Base-by-base conservation (phyloP, 2,797 vertebrate species). In the Cuculus canorus region DNA sequence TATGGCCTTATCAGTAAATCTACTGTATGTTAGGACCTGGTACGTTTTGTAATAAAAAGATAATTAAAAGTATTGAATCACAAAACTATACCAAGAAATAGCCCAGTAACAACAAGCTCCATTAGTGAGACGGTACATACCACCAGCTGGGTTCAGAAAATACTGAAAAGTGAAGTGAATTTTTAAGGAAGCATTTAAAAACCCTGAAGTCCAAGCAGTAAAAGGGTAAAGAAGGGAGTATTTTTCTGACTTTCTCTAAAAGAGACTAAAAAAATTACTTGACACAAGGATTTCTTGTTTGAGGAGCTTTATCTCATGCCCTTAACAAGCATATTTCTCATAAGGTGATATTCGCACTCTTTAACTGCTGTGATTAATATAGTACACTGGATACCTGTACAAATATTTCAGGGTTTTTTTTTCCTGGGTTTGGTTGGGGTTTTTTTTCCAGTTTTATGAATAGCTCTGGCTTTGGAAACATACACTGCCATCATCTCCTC, bases 21-120 rank as follows among this genome's bases (percentile, higher is more conserved):
- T 96, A 82, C 63, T 45, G 89, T 95, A 96, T 93, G 96, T 97
- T 97, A 96, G 92, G 82, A 96, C 91, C 85, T 21, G 30, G 82
- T 94, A 83, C 96, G 89, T 87, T 81, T 88, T 96, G 93, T 93
- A 97, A 96, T 97, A 97, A 97, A 98, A 97, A 97, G 95, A 94
- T 98, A 97, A 98, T 98, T 98, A 98, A 98, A 98, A 95, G 88
- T 96, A 95, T 94, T 86, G 83, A 95, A 97, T 95, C 95, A 95
- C 93, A 94, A 88, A 96, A 90, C 90, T 91, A 63, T 96, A 96
- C 96, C 94, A 93, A 93, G 94, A 93, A 96, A 91, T 81, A 96
- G 81, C 79, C 87, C 84, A n/a, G 35, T 70, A 95, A 95, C 95
- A 97, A 95, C 80, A 94, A 92, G 65, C 80, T 93, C 88, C 73